Base-by-base conservation (phyloP, 1,140 invertebrate species). In the Coptotermes formosanus region DNA sequence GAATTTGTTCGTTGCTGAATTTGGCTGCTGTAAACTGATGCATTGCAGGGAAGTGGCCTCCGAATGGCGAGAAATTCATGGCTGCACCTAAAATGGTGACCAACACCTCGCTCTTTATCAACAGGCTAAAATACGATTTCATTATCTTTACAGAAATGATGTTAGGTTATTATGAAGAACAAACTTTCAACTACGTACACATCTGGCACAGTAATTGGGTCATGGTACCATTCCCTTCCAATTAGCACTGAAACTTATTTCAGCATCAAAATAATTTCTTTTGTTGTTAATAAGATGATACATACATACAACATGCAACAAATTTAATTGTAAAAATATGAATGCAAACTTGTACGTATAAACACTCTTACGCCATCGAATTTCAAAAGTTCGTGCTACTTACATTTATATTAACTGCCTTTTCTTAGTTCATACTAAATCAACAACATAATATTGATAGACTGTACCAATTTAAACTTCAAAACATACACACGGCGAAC, bases 21-120 rank as follows among this genome's bases (percentile, higher is more conserved):
- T 86, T 86, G 21, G 82, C 82, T 45, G 85, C 81, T 30, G 85
- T n/a, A 55, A 86, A 82, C 32, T 86, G 85, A 30, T 86, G 85
- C 43, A 86, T 45, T 82, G 75, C 85, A 25, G 75, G 85, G 48
- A 86, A 86, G 30, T 86, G 85, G 75, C 82, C 85, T 30, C 45
- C 32, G 52, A 86, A 52, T 45, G 30, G 85, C 19, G 75, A 75
- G 81, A 82, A 64, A 82, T 86, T 86, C 85, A 86, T 86, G 23
- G 11, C 64, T 81, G n/a, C 16, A 75, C n/a, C 52, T 69, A 30
- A 45, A 85, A 21, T 44, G 45, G 23, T 48, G 16, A 83, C 82
- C 23, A 83, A 45, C 38, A 44, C 19, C 23, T 43, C 14, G 23
- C 21, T 48, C 3, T 83, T 59, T 8, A n/a, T 11, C n/a, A 75